These are phyloP conservation scores for Osmoderma eremita DNA, from an alignment of 2,888 invertebrate genomes.

Conservation along the genomic window DNA sequence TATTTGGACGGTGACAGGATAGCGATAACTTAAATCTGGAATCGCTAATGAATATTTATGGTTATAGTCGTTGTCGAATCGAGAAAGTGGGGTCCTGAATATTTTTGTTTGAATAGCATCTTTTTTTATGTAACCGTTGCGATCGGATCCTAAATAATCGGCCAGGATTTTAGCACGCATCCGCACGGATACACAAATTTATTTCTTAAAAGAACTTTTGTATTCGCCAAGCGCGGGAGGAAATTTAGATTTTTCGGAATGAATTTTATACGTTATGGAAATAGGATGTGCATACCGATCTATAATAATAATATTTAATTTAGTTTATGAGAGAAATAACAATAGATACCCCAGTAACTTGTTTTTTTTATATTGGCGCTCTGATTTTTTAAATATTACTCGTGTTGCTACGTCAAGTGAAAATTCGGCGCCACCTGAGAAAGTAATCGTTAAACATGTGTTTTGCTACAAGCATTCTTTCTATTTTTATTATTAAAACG, in stretches of 20 bases:
- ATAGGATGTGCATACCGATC: not conserved
- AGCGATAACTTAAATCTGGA: conserved; percentile 31
- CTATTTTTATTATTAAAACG: not conserved
- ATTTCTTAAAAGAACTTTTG: not conserved
- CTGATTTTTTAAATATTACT: too few species aligned
- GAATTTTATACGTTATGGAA: not conserved
- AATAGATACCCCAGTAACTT: too few species aligned
- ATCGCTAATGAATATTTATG: conserved; percentile 30
- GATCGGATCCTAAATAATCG: not conserved
- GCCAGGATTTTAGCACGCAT: not conserved
- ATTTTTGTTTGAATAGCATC: not conserved
- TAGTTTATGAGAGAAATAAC: too few species aligned
- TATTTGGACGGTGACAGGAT: conserved; percentile 30
- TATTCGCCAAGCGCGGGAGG: too few species aligned
- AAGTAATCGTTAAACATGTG: too few species aligned
- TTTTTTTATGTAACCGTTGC: not conserved
- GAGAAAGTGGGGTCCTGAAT: conserved; percentile 15
- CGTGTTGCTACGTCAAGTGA: too few species aligned
- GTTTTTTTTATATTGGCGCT: too few species aligned
- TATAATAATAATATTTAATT: too few species aligned
- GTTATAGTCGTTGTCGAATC: not conserved
- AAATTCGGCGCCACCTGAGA: too few species aligned
- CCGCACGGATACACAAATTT: not conserved
- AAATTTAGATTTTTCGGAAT: not conserved
- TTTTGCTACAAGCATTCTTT: too few species aligned